These are phyloP conservation scores for Piscicola geometra DNA, from an alignment of 2,888 invertebrate species.

Conservation along the genomic window DNA sequence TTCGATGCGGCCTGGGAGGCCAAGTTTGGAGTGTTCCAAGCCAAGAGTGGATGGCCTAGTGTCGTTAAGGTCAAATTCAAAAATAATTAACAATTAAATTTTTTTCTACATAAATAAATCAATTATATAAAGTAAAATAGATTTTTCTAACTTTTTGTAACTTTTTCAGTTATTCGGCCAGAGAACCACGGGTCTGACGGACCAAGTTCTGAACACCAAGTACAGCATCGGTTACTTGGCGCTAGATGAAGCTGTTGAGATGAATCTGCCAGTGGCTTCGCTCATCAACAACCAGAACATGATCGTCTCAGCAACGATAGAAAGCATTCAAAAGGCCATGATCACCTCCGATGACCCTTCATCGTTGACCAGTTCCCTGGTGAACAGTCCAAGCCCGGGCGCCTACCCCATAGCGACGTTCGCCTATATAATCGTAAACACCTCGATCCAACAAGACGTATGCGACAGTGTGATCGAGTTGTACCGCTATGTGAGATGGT, in stretches of 20 bases:
- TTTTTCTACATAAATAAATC: no score
- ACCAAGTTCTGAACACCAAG: slow-evolving; percentile 35
- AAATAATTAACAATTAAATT: no score
- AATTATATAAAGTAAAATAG: no score
- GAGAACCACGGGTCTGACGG: slow-evolving; percentile 37
- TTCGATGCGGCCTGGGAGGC: slow-evolving; percentile 7
- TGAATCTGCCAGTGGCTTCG: slow-evolving; percentile 43
- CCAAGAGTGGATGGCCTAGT: background rate
- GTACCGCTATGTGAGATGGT: slow-evolving; percentile 41
- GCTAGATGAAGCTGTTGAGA: slow-evolving; percentile 44
- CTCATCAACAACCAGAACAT: slow-evolving; percentile 45
- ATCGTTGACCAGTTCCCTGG: slow-evolving; percentile 6
- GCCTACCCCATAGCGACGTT: slow-evolving; percentile 50
- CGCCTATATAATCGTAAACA: slow-evolving; percentile 49
- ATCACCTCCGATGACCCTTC: slow-evolving; percentile 4
- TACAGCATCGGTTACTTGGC: slow-evolving; percentile 49
- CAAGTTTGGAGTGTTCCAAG: background rate
- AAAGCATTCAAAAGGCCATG: slow-evolving; percentile 43
- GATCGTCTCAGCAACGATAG: slow-evolving; percentile 41
- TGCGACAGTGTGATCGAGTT: slow-evolving; percentile 49
- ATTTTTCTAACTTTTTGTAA: background rate
- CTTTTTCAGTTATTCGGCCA: slow-evolving; percentile 25
- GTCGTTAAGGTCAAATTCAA: slow-evolving; percentile 17
- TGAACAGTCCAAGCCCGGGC: slow-evolving; percentile 12
- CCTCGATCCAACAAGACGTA: slow-evolving; percentile 38